Conservation (phyloP, 2,797 vertebrate genomes). For the Sebastes diaconus region DNA sequence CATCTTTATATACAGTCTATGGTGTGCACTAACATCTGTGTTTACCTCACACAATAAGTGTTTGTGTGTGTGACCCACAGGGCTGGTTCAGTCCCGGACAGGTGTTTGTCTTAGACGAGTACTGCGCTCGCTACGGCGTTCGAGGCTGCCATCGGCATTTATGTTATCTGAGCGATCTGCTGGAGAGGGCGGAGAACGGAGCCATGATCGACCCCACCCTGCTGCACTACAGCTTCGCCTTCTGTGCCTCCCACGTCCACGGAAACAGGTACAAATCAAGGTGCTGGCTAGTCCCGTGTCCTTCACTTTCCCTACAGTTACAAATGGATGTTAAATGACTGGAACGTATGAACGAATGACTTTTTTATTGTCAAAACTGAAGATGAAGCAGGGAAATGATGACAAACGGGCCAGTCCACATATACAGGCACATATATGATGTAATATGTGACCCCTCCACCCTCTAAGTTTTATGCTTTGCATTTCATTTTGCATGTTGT, state of each 20-base stretch:
- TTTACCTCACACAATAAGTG: neutral
- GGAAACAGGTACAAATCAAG: slow-evolving; percentile 90
- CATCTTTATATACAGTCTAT: too few relatives aligned
- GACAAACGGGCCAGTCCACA: neutral
- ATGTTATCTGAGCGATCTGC: slow-evolving; percentile 96
- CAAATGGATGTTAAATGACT: neutral
- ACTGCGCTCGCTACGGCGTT: slow-evolving; percentile 96
- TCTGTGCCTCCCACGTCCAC: slow-evolving; percentile 98
- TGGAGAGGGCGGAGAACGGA: slow-evolving; percentile 96
- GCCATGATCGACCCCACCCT: slow-evolving; percentile 99
- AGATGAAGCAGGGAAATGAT: neutral
- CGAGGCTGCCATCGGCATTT: slow-evolving; percentile 97
- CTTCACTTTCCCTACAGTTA: neutral
- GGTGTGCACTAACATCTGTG: neutral
- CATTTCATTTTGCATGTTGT: slow-evolving; percentile 17
- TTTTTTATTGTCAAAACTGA: neutral
- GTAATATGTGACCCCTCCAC: neutral
- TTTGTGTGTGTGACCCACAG: slow-evolving; percentile 72
- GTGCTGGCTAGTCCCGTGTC: too few relatives aligned
- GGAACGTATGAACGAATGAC: neutral
- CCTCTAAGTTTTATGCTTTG: neutral
- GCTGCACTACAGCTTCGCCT: slow-evolving; percentile 99
- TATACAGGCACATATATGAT: neutral
- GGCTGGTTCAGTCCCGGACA: slow-evolving; percentile 99
- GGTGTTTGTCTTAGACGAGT: slow-evolving; percentile 98